A percentile compares a stretch with the other conserved stretches of the same genome.
These are phyloP conservation scores for Eilema caniola DNA, from an alignment of 2,888 invertebrate species.

Conservation along the genomic window DNA sequence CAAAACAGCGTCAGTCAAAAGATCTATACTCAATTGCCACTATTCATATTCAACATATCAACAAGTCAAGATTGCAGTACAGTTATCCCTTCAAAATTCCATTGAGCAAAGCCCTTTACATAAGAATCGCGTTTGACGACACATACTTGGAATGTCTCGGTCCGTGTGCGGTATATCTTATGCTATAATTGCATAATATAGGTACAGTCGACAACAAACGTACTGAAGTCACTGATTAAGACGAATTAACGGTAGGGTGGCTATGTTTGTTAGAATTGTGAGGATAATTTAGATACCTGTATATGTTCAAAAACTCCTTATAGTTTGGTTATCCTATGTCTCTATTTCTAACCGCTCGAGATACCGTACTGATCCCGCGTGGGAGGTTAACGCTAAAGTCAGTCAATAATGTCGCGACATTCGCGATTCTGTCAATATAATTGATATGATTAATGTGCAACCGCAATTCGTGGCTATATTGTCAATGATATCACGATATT, in stretches of 20 bases:
- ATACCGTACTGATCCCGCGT: too few species aligned
- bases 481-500: neutral
- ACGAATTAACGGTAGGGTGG: constrained; percentile 65
- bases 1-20: constrained; percentile 5
- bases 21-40: constrained; percentile 5
- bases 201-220: constrained; percentile 59
- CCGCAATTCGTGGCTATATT: neutral
- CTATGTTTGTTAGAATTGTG: constrained; percentile 36
- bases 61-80: constrained; percentile 21
- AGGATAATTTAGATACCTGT: constrained; percentile 17
- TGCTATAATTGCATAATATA: constrained; percentile 66
- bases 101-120: constrained; percentile 31
- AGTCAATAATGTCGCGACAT: too few species aligned
- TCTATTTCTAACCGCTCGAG: too few species aligned
- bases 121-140: constrained; percentile 30
- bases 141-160: constrained; percentile 23
- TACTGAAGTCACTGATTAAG: constrained; percentile 72
- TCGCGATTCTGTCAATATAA: too few species aligned
- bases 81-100: constrained; percentile 47
- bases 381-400: too few species aligned
- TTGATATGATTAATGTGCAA: neutral
- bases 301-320: too few species aligned
- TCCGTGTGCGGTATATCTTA: constrained; percentile 30
- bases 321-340: too few species aligned
- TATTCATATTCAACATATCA: constrained; percentile 13